phyloP scores from a whole-genome alignment of 2,888 invertebrate species.

The Icerya purchasi region DNA sequence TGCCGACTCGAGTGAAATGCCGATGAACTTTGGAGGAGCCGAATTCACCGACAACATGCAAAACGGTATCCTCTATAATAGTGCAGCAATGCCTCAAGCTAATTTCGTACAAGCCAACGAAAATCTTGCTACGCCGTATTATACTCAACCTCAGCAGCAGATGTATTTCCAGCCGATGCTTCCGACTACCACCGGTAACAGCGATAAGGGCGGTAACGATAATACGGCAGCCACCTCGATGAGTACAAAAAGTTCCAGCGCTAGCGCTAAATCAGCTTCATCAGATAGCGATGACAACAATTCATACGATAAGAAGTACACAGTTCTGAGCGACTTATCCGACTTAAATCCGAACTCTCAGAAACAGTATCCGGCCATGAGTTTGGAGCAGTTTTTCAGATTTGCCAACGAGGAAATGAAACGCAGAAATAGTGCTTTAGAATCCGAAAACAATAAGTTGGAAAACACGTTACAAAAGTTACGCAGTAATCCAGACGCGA shows the following conservation, averaged over 20 bases:
- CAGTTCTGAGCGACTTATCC: neutral
- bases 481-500: constrained; percentile 2
- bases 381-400: neutral
- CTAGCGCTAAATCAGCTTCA: neutral
- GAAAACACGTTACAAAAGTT: neutral
- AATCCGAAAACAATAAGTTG: constrained; percentile 6
- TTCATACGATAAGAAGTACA: neutral
- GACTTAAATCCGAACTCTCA: neutral
- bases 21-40: neutral
- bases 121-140: neutral
- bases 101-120: neutral
- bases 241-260: neutral
- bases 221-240: no score
- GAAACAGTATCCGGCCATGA: neutral
- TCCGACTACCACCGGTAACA: neutral
- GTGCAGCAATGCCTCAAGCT: neutral
- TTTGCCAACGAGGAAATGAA: constrained; percentile 1
- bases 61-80: no score
- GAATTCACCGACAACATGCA: neutral
- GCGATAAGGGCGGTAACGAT: neutral
- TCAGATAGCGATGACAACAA: neutral
- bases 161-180: neutral
- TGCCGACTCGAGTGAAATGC: neutral
- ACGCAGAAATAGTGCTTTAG: constrained; percentile 3
- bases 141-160: neutral